phyloP scores from a whole-genome alignment of 2,888 invertebrate genomes.

The Lithophane semibrunnea region DNA sequence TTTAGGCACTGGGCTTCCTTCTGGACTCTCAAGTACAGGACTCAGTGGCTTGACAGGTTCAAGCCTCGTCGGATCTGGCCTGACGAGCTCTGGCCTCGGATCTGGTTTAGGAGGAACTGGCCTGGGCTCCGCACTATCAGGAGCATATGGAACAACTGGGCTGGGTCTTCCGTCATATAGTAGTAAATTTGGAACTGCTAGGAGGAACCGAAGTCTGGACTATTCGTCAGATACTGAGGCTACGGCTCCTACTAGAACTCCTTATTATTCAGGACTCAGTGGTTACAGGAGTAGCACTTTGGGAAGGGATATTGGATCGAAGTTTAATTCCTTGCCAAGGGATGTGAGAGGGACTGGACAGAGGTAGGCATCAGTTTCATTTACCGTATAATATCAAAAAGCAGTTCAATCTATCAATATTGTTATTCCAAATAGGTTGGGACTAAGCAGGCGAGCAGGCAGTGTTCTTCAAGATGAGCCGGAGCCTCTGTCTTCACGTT shows the following conservation, averaged over 20 bases:
- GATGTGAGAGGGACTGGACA: conserved; percentile 91
- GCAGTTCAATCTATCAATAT: conserved; percentile 26
- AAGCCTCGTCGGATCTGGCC: conserved; percentile 72
- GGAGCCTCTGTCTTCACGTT: conserved; percentile 86
- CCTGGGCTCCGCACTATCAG: conserved; percentile 82
- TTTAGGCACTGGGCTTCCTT: conserved; percentile 80
- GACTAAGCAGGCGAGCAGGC: conserved; percentile 84
- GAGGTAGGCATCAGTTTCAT: conserved; percentile 81
- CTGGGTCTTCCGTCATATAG: conserved; percentile 86
- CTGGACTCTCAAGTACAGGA: conserved; percentile 86
- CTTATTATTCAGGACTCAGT: conserved; percentile 93
- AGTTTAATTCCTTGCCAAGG: conserved; percentile 94
- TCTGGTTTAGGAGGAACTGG: conserved; percentile 83
- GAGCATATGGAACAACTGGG: conserved; percentile 84
- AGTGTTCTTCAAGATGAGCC: conserved; percentile 88
- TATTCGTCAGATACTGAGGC: conserved; percentile 99
- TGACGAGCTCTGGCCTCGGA: conserved; percentile 84
- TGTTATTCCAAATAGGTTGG: conserved; percentile 75
- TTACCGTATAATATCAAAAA: background rate
- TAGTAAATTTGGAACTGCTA: conserved; percentile 91
- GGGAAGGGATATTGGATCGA: conserved; percentile 91
- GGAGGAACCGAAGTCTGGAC: conserved; percentile 95
- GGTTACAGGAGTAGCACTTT: conserved; percentile 88
- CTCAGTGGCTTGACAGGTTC: conserved; percentile 87
- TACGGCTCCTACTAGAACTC: conserved; percentile 94